phyloP scores from a whole-genome alignment of 2,113 vertebrate species.

The Calypte anna region DNA sequence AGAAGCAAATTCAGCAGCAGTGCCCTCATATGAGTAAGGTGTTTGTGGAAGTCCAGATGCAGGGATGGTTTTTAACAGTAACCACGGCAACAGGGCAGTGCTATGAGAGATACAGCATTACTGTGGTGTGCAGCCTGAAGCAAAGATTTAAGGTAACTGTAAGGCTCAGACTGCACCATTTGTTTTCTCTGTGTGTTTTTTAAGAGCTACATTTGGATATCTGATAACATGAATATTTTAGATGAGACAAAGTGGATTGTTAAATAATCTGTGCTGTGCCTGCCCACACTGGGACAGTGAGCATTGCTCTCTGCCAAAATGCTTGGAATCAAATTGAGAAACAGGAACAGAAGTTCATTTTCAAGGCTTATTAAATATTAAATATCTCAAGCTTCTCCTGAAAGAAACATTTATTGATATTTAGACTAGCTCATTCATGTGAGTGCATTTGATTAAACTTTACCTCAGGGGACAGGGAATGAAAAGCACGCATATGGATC shows the following conservation, averaged over 20 bases:
- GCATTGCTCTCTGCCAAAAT: background rate
- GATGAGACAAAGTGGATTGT: conserved; percentile 48
- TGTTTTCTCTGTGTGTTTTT: background rate
- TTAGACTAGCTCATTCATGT: conserved; percentile 43
- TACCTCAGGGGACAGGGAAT: background rate
- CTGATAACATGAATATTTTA: conserved; percentile 72
- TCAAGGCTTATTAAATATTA: conserved; percentile 66
- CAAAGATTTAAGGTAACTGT: background rate
- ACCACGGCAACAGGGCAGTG: conserved; percentile 29
- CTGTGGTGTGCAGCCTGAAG: background rate
- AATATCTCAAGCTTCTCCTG: conserved; percentile 27
- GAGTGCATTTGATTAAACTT: conserved; percentile 53
- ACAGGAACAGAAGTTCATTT: conserved; percentile 39
- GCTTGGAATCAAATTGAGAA: conserved; percentile 30
- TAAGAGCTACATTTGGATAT: conserved; percentile 35
- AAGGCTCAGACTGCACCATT: background rate
- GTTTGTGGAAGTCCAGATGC: background rate
- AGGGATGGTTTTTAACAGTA: background rate
- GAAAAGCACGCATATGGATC: background rate
- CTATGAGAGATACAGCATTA: background rate
- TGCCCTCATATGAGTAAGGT: background rate
- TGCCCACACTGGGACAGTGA: conserved; percentile 38
- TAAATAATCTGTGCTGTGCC: conserved; percentile 34
- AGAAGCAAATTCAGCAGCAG: background rate
- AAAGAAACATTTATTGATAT: conserved; percentile 57